These are phyloP conservation scores for Anaspis maculata DNA, from an alignment of 2,888 invertebrate genomes.

Conservation along the genomic window DNA sequence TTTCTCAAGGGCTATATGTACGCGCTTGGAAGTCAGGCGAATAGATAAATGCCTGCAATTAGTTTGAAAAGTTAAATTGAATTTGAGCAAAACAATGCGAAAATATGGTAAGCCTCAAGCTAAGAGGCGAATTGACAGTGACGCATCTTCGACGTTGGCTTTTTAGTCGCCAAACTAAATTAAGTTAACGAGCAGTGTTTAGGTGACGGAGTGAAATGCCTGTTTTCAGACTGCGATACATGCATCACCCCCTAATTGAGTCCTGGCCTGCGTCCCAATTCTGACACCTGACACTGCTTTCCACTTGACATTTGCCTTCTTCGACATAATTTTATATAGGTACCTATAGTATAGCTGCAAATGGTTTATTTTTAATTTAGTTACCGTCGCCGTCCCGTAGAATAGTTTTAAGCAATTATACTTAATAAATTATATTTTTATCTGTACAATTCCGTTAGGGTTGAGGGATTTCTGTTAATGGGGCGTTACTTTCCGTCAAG, in stretches of 20 bases:
- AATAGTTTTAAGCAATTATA: too few relatives aligned
- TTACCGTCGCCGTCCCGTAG: too few relatives aligned
- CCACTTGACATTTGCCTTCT: conserved; percentile 35
- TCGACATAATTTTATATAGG: conserved; percentile 23
- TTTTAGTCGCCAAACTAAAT: conserved; percentile 26
- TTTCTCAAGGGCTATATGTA: conserved; percentile 3
- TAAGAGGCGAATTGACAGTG: conserved; percentile 24
- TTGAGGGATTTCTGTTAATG: too few relatives aligned
- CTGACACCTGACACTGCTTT: conserved; percentile 38
- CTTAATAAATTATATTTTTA: too few relatives aligned
- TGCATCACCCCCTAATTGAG: conserved; percentile 36
- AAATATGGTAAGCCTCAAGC: conserved; percentile 20
- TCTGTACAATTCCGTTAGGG: too few relatives aligned
- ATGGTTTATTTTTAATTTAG: too few relatives aligned
- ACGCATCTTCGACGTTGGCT: conserved; percentile 23
- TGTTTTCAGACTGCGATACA: conserved; percentile 30
- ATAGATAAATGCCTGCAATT: too few relatives aligned
- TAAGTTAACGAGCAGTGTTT: conserved; percentile 30
- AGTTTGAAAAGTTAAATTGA: too few relatives aligned
- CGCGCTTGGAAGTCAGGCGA: too few relatives aligned
- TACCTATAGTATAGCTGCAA: too few relatives aligned
- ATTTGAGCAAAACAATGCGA: conserved; percentile 2
- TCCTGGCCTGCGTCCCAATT: conserved; percentile 30
- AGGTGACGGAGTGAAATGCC: conserved; percentile 38
- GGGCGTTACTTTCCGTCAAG: too few relatives aligned